Percentiles rank a stretch among this genome's conserved stretches.
Evolutionary conservation across 2,888 invertebrate genomes (phyloP).

Genomic region (Ichneumon xanthorius): DNA sequence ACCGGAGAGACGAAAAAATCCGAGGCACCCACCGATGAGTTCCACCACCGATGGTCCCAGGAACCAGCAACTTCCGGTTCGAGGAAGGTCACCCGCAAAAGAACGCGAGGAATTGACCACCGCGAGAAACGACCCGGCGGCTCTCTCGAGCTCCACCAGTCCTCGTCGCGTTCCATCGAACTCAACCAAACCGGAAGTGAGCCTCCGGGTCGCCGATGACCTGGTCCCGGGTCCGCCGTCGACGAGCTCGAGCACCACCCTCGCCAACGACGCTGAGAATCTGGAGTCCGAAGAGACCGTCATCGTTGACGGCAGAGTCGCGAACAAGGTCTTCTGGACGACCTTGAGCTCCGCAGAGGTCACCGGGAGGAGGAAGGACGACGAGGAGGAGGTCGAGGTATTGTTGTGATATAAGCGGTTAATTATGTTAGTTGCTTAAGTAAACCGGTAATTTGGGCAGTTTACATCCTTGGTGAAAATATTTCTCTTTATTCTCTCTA

Average conservation of each 20-base stretch:
- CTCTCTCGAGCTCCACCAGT: slow-evolving; percentile 55
- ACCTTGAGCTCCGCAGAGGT: slow-evolving; percentile 69
- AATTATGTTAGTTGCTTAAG: too few relatives aligned
- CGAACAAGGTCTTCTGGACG: slow-evolving; percentile 78
- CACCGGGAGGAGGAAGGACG: not conserved
- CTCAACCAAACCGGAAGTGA: slow-evolving; percentile 34
- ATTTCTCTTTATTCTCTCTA: too few relatives aligned
- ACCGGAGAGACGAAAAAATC: slow-evolving; percentile 43
- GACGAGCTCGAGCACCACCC: slow-evolving; percentile 32
- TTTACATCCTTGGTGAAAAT: too few relatives aligned
- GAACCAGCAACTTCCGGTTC: slow-evolving; percentile 44
- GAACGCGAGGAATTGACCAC: slow-evolving; percentile 60
- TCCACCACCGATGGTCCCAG: not conserved
- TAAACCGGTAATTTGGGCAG: too few relatives aligned
- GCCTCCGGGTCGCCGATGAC: too few relatives aligned
- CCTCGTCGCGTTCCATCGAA: slow-evolving; percentile 53
- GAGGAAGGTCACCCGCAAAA: slow-evolving; percentile 68
- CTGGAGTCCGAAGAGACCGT: slow-evolving; percentile 67
- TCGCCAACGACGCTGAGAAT: slow-evolving; percentile 70
- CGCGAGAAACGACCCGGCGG: slow-evolving; percentile 59
- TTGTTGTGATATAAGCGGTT: too few relatives aligned
- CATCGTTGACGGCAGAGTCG: slow-evolving; percentile 64
- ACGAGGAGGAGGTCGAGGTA: not conserved
- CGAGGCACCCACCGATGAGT: not conserved
- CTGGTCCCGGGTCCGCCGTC: too few relatives aligned